These are phyloP conservation scores for Pachyramphus minor DNA, from an alignment of 2,113 vertebrate genomes.

Conservation along the genomic window DNA sequence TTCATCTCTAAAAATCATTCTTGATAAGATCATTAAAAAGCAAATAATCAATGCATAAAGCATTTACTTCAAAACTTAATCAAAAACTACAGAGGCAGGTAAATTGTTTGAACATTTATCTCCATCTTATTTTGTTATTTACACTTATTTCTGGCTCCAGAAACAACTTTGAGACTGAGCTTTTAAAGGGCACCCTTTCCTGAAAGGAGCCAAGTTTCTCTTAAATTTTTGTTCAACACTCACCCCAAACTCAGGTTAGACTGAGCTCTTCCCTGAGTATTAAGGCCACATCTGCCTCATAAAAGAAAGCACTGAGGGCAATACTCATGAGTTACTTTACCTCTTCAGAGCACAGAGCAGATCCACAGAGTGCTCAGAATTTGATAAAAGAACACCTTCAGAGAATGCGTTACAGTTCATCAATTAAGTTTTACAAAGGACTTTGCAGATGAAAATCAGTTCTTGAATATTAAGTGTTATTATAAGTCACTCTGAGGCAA, in stretches of 20 bases:
- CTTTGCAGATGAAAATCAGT: not conserved
- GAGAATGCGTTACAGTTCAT: not conserved
- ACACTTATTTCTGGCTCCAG: not conserved
- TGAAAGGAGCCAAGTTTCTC: not conserved
- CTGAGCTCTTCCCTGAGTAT: not conserved
- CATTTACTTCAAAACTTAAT: constrained; percentile 21
- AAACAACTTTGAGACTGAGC: not conserved
- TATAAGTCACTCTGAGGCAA: not conserved
- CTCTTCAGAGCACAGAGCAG: not conserved
- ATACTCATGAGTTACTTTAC: not conserved
- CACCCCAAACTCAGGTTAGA: not conserved
- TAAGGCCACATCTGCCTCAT: not conserved
- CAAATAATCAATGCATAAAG: not conserved
- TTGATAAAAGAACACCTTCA: not conserved
- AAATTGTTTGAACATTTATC: not conserved
- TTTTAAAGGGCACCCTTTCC: not conserved
- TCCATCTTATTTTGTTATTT: not conserved
- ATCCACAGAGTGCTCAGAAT: not conserved
- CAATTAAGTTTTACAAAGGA: constrained; percentile 1
- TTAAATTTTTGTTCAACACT: not conserved
- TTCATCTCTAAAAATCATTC: not conserved
- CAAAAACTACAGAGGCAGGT: not conserved
- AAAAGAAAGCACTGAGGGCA: not conserved
- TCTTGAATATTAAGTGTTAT: not conserved
- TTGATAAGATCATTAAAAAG: constrained; percentile 28